Conservation (phyloP, 2,888 invertebrate species). For the Amphipyra berbera region DNA sequence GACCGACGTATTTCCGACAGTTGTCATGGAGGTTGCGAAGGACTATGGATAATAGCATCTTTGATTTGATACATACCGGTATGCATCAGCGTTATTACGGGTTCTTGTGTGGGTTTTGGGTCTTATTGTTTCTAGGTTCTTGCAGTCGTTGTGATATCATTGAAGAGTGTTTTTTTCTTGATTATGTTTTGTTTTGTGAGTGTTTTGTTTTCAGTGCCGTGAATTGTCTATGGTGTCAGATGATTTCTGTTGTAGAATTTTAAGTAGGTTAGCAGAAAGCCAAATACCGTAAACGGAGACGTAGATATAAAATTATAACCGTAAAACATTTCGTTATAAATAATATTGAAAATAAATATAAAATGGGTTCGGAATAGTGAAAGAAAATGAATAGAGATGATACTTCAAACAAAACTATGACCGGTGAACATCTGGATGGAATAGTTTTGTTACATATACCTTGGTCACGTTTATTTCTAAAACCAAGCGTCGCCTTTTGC, state of each 20-base stretch:
- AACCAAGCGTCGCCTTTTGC: constrained; percentile 70
- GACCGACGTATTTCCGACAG: constrained; percentile 76
- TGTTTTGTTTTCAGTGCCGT: constrained; percentile 5
- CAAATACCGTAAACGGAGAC: too few relatives aligned
- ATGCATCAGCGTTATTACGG: constrained; percentile 51
- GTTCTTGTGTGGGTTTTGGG: constrained; percentile 47
- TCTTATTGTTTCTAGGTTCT: constrained; percentile 40
- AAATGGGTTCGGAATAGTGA: neutral
- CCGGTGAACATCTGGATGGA: neutral
- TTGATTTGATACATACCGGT: constrained; percentile 75
- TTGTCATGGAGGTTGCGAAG: constrained; percentile 78
- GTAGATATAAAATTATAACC: too few relatives aligned
- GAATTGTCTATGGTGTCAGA: neutral
- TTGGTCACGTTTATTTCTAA: neutral
- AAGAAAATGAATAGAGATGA: neutral
- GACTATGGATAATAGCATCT: constrained; percentile 79
- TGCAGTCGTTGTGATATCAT: constrained; percentile 1
- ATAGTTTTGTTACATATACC: neutral
- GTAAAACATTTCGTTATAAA: too few relatives aligned
- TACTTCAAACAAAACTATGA: neutral
- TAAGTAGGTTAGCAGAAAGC: too few relatives aligned
- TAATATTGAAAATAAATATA: too few relatives aligned
- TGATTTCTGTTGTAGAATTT: neutral
- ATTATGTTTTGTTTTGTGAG: constrained; percentile 4
- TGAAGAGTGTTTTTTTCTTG: neutral